Evolutionary conservation across 2,888 invertebrate genomes (phyloP), one percentile per base, ranked within the genome.

Genomic region (Heliconius sara): DNA sequence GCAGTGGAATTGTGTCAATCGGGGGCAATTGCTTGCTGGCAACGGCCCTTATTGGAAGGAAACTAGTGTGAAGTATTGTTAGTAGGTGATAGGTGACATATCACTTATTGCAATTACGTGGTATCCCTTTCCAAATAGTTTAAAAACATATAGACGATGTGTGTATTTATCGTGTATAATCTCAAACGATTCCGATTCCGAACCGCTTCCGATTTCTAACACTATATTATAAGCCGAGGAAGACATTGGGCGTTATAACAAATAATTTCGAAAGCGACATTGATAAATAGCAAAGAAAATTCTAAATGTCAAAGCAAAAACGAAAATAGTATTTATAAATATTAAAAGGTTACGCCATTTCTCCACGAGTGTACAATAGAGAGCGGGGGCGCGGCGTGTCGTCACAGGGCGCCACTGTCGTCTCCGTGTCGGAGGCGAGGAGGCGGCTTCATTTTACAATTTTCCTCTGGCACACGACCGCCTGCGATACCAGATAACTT

Each of bases 401-500:
- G 91, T 90, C 90, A 91, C 85, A 82, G 84, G 87, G 88, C 85
- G 86, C 85, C 86, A 76, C 81, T 87, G 86, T 81, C 88, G 89
- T 88, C 87, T 88, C 85, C 25, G 73, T 80, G 80, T 60, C 78
- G 80, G 76, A 80, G 76, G 80, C 73, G 78, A 82, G 81, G 77
- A 81, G 82, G 77, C 25, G 83, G 84, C 79, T 85, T 85, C 88
- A 88, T 89, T 91, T 90, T 90, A 88, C 90, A 91, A 92, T 93
- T 93, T 93, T 91, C 92, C 92, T 89, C 91, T 80, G 85, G 86
- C 85, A 85, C 86, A 84, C 81, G 87, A 86, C 90, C 91, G 91
- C 86, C 92, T 93, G 92, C 87, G 89, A 85, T 89, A 87, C 82
- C 87, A 79, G 92, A 93, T 93, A 92, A 89, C 85, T 84, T 81